Conservation (phyloP, 2,113 vertebrate genomes). For the Elaphurus davidianus region DNA sequence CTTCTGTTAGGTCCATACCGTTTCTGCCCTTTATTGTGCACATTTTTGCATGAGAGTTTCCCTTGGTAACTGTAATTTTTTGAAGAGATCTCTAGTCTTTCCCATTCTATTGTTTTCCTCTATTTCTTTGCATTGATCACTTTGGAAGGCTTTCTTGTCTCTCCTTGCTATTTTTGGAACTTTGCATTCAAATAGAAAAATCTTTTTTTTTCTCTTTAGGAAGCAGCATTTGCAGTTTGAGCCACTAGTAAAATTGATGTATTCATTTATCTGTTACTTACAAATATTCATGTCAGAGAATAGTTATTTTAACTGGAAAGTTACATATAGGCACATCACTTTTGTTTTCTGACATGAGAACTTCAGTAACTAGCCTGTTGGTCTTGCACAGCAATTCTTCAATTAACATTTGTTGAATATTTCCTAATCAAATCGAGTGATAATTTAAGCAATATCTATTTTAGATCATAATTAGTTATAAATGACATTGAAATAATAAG, state of each 20-base stretch:
- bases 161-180: background rate
- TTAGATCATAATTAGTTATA: background rate
- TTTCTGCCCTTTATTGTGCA: background rate
- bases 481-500: background rate
- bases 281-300: background rate
- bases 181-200: background rate
- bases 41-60: background rate
- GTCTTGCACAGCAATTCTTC: background rate
- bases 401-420: background rate
- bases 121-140: background rate
- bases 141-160: background rate
- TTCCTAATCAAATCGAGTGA: background rate
- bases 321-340: background rate
- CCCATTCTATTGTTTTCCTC: background rate
- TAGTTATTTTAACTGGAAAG: background rate
- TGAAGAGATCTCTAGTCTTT: background rate
- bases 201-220: background rate
- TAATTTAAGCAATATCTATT: background rate
- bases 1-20: background rate
- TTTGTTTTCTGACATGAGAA: background rate
- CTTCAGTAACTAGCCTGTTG: background rate
- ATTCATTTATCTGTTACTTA: background rate
- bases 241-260: background rate
- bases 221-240: background rate
- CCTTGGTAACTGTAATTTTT: background rate